Base-by-base conservation (phyloP, 1,140 invertebrate genomes). In the Cepaea nemoralis region DNA sequence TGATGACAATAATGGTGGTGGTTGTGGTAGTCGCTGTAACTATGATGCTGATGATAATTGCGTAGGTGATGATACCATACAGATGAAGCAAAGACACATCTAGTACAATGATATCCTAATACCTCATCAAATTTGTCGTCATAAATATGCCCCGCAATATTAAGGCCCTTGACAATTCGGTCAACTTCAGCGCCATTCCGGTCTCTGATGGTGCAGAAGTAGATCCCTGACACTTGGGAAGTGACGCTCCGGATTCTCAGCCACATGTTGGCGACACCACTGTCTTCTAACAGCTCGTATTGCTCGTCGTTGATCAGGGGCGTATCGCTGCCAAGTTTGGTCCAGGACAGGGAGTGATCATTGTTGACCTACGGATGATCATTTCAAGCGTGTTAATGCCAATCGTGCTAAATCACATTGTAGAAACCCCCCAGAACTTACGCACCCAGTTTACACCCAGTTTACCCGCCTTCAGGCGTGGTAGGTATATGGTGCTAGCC, bases 81-180 rank as follows among this genome's bases (percentile, higher is more conserved):
- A n/a, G n/a, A n/a, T n/a, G n/a, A n/a, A n/a, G n/a, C n/a, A n/a
- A 45, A 45, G 42, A 45, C 16, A 45, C 42, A 16, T 45, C n/a
- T n/a, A n/a, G n/a, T 45, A 16, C 42, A 10, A 3, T 31, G 27
- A 63, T 31, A 63, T 5, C 2, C 59, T n/a, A n/a, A 31, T 63
- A 63, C 59, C 59, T 63, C 59, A 31, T 63, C 59, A 31, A 63
- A 63, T 63, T 63, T 63, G 27, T 63, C 59, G 6, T 63, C 59
- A 31, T 27, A 31, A 6, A 63, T 31, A 31, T 2, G 27, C 2
- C 27, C 59, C 1, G 27, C 59, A 63, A 63, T 31, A 27, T 63
- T 63, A 2, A 63, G 8, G 10, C 59, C 59, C 27, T 22, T 63
- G n/a, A 63, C 59, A 5, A 63, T 16, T 16, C 59, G 59, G 10